Evolutionary conservation across 2,113 vertebrate genomes (phyloP).

Genomic region (Rhadina sibilatrix): DNA sequence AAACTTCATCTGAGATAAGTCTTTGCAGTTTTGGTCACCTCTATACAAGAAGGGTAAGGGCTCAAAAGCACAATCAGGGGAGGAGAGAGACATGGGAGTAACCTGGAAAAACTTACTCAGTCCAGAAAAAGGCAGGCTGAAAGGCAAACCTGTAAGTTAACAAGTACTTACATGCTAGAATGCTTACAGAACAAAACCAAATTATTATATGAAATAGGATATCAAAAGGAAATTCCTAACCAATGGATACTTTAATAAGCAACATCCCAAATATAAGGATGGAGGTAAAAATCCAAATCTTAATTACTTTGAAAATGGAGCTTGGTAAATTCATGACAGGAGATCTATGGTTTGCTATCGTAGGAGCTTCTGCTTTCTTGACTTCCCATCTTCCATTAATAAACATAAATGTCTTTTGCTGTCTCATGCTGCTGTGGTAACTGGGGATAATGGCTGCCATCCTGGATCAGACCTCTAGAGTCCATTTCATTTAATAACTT

Average conservation of each 20-base stretch:
- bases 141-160: neutral
- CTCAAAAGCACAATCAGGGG: neutral
- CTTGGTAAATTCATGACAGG: neutral
- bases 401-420: neutral
- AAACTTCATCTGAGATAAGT: neutral
- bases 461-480: neutral
- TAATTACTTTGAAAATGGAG: neutral
- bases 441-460: neutral
- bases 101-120: neutral
- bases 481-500: neutral
- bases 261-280: neutral
- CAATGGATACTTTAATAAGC: neutral
- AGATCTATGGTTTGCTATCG: neutral
- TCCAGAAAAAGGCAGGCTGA: neutral
- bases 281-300: neutral
- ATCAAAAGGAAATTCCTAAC: neutral
- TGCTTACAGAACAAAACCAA: neutral
- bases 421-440: neutral
- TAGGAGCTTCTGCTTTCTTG: neutral
- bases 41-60: neutral
- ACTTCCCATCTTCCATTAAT: rapidly evolving
- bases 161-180: rapidly evolving
- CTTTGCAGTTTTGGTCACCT: neutral
- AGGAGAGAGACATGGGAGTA: rapidly evolving
- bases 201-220: neutral